These are phyloP conservation scores for Gryon sp. DNA, from an alignment of 1,140 invertebrate genomes.

Conservation along the genomic window DNA sequence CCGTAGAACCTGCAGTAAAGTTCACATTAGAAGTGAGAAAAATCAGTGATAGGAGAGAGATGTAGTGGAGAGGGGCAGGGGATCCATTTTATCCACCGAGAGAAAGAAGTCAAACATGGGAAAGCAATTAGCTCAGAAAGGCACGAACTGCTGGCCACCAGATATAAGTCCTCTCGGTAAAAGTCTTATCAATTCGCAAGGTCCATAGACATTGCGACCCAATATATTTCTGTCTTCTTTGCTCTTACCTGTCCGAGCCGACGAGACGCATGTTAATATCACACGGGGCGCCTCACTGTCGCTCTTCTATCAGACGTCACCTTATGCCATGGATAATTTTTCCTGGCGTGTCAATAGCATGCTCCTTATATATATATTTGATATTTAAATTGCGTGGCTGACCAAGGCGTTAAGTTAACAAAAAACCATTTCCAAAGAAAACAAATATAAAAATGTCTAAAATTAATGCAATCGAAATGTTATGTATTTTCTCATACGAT, in stretches of 20 bases:
- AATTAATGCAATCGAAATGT: too few species aligned
- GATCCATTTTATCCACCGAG: constrained; percentile 73
- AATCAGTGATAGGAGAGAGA: constrained; percentile 4
- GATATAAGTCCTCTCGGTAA: constrained; percentile 72
- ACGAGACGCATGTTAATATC: constrained; percentile 52
- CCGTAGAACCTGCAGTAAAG: constrained; percentile 1
- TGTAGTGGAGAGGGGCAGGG: constrained; percentile 22
- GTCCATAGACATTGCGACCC: constrained; percentile 62
- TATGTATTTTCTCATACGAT: too few species aligned
- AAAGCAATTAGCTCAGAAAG: constrained; percentile 78
- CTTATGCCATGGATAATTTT: constrained; percentile 57
- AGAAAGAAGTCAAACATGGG: constrained; percentile 74
- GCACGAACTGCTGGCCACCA: constrained; percentile 70
- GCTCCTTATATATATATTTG: constrained; percentile 47
- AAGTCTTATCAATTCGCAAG: constrained; percentile 67
- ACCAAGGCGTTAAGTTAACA: constrained; percentile 37
- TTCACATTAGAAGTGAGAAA: constrained; percentile 36
- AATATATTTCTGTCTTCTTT: constrained; percentile 46
- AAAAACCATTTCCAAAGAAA: constrained; percentile 23
- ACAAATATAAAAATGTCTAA: too few species aligned
- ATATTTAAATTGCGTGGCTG: constrained; percentile 46
- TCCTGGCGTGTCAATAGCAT: constrained; percentile 46
- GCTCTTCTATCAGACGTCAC: constrained; percentile 44
- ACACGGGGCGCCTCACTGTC: constrained; percentile 45
- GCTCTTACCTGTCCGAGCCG: constrained; percentile 41